Evolutionary conservation across 37 sponge, comb jelly and placozoan genomes (phyloP).

Genomic region (Aplysina aerophoba): DNA sequence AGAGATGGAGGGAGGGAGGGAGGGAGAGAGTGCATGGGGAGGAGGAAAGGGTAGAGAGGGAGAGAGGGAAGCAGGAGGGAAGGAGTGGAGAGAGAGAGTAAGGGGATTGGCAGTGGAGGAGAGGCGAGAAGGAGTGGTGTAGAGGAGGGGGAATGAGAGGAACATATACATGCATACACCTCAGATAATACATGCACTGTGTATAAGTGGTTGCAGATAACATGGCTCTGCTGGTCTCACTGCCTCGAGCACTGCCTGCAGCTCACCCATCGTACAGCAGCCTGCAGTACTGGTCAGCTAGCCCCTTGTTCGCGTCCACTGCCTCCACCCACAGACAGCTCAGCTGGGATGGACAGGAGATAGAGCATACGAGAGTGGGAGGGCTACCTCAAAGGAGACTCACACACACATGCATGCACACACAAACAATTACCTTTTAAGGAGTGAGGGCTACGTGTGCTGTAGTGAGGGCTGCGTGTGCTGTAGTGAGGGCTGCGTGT

Average conservation of each 20-base stretch:
- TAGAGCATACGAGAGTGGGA: neutral
- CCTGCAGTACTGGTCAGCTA: constrained; percentile 37
- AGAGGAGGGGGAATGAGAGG: constrained; percentile 12
- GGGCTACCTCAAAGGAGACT: too few species aligned
- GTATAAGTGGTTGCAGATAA: neutral
- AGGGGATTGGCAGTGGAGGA: constrained; percentile 34
- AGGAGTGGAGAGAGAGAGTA: constrained; percentile 3
- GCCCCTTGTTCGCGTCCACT: constrained; percentile 34
- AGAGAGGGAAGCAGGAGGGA: constrained; percentile 7
- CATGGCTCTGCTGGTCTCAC: neutral
- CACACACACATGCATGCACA: too few species aligned
- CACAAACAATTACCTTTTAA: too few species aligned
- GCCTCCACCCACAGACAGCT: constrained; percentile 54
- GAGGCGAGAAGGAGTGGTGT: too few species aligned
- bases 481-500: too few species aligned
- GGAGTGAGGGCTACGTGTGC: too few species aligned
- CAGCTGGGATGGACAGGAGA: constrained; percentile 14
- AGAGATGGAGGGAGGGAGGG: neutral
- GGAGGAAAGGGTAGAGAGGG: constrained; percentile 22
- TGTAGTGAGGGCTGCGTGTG: too few species aligned
- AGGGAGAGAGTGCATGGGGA: constrained; percentile 17
- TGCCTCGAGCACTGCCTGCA: neutral
- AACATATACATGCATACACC: neutral
- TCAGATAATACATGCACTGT: neutral
- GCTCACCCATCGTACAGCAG: constrained; percentile 44